phyloP scores from a whole-genome alignment of 2,797 vertebrate genomes.

The Tokudaia muenninki region DNA sequence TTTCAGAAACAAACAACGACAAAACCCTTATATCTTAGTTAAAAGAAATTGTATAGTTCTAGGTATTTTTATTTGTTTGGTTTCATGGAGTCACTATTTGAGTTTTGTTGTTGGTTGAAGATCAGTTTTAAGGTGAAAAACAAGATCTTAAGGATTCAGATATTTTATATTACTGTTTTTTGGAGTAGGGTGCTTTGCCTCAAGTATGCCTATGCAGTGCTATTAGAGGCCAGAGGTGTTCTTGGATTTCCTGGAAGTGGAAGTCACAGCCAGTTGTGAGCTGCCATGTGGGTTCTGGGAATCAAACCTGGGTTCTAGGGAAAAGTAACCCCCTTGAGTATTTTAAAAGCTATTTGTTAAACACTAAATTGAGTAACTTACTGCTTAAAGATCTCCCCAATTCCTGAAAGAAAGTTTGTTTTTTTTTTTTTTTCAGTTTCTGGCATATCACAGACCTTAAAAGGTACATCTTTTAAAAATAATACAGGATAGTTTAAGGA shows the following conservation, averaged over 20 bases:
- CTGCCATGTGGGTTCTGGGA: background rate
- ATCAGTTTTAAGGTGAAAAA: background rate
- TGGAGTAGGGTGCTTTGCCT: background rate
- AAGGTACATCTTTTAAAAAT: background rate
- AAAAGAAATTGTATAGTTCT: background rate
- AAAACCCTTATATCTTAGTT: background rate
- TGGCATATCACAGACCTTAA: background rate
- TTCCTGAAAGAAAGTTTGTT: background rate
- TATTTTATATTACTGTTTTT: background rate
- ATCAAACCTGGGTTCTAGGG: background rate
- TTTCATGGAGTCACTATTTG: background rate
- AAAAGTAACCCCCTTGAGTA: background rate
- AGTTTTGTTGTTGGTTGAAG: background rate
- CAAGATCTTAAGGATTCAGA: background rate
- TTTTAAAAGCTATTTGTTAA: conserved; percentile 16
- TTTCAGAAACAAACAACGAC: background rate
- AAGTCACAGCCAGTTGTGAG: background rate
- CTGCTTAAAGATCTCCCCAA: background rate
- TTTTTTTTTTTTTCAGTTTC: background rate
- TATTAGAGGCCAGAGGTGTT: background rate
- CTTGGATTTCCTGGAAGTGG: background rate
- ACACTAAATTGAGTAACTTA: background rate
- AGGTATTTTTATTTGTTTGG: background rate
- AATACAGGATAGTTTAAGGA: background rate
- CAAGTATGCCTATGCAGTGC: background rate